Percentiles rank a stretch among this genome's conserved stretches.
These are phyloP conservation scores for Clitarchus hookeri DNA, from an alignment of 2,888 invertebrate species.

Conservation along the genomic window DNA sequence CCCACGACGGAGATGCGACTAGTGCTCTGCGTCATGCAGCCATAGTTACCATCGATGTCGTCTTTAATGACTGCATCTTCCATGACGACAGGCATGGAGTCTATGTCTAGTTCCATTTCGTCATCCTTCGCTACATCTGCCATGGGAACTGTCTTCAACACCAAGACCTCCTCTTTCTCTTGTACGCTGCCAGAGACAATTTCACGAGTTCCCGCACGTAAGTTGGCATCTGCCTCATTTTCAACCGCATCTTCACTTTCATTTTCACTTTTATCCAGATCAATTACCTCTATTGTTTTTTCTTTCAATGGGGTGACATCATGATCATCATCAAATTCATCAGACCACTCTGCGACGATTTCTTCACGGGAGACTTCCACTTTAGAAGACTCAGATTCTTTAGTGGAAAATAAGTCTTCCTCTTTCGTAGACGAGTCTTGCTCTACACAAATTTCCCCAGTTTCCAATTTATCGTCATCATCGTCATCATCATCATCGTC, in stretches of 20 bases:
- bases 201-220: slow-evolving; percentile 34
- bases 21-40: neutral
- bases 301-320: neutral
- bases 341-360: neutral
- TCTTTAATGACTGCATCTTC: slow-evolving; percentile 62
- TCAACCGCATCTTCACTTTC: neutral
- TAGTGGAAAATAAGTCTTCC: neutral
- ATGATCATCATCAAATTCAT: neutral
- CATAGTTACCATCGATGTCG: slow-evolving; percentile 26
- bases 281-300: neutral
- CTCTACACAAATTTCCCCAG: neutral
- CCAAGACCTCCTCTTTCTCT: neutral
- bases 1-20: neutral
- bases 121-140: slow-evolving; percentile 33
- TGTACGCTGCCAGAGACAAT: neutral
- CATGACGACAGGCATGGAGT: slow-evolving; percentile 76
- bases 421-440: neutral
- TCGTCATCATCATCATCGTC: neutral
- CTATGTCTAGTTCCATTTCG: slow-evolving; percentile 64
- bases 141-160: neutral
- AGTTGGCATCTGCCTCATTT: neutral
- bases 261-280: neutral
- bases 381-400: neutral
- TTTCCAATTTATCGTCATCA: no score
- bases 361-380: neutral